Evolutionary conservation across 2,888 invertebrate genomes (phyloP), one percentile per base, ranked within the genome.

Genomic region (Scelioninae gen. 2): DNA sequence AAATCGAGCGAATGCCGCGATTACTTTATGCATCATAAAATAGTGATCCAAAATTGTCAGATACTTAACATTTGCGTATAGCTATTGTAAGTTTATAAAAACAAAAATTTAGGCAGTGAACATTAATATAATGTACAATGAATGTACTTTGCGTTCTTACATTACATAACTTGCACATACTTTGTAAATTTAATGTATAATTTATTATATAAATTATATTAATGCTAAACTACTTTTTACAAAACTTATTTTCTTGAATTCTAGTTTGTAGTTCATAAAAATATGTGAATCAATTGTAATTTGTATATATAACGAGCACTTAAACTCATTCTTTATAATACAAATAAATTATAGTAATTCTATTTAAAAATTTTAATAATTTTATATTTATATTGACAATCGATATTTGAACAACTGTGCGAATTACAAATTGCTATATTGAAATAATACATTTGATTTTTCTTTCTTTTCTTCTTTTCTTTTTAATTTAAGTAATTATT

Each of bases 151-250:
- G 35, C 10, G 35, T n/a, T n/a, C 35, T 35, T 10, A n/a, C 11
- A 10, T 35, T 35, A 37, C 6, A 7, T 37, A 37, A 37, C 15
- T 37, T 37, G 37, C 37, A 37, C 37, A 15, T 37, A 2, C 13
- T 37, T 37, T 37, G 7, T 37, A 37, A 37, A 37, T 37, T 37
- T 13, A 37, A 37, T 37, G 4, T 13, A 37, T 37, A 37, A 37
- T 15, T 37, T 37, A 37, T 37, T 37, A 11, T 13, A 15, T 15
- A 37, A 5, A 15, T 37, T 37, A 37, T 7, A 7, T 15, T 37
- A 37, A 15, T 5, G 15, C 37, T 37, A 37, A 13, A 37, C 15
- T 37, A 13, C 1, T 37, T 37, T 35, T 13, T 37, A 37, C 37
- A 37, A 2, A 37, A 37, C 13, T 11, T 11, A 37, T 15, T 15